Evolutionary conservation across 2,888 invertebrate genomes (phyloP).

Genomic region (Thecocarcelia acutangulata): DNA sequence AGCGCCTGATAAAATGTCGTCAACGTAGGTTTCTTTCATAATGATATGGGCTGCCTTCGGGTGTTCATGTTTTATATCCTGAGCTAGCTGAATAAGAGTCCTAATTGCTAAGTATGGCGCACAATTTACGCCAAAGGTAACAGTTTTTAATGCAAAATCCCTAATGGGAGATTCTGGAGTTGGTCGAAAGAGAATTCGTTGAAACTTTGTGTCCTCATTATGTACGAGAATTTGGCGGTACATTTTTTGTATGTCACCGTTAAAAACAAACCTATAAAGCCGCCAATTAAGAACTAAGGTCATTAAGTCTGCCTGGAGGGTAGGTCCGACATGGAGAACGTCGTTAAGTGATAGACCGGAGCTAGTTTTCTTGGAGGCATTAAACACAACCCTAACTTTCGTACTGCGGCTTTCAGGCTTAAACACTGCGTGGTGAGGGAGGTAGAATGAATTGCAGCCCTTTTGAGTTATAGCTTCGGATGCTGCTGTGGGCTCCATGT

Average conservation of each 20-base stretch:
- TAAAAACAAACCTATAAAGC: not conserved
- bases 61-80: conserved; percentile 17
- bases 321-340: not conserved
- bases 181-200: not conserved
- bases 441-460: not conserved
- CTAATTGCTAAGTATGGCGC: too few relatives aligned
- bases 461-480: not conserved
- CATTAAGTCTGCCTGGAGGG: too few relatives aligned
- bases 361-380: not conserved
- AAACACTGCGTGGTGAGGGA: too few relatives aligned
- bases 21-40: conserved; percentile 66
- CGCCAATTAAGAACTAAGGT: not conserved
- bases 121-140: too few relatives aligned
- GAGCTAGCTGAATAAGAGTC: conserved; percentile 1
- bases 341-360: not conserved
- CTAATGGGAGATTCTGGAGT: too few relatives aligned
- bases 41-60: conserved; percentile 63
- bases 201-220: not conserved
- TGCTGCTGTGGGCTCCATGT: not conserved
- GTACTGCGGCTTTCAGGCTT: too few relatives aligned
- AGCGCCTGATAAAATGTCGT: conserved; percentile 13
- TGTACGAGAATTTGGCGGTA: not conserved
- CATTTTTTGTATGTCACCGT: too few relatives aligned
- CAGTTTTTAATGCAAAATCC: too few relatives aligned
- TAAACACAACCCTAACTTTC: too few relatives aligned